phyloP scores from a whole-genome alignment of 2,888 invertebrate genomes.

The Bimastos eiseni region DNA sequence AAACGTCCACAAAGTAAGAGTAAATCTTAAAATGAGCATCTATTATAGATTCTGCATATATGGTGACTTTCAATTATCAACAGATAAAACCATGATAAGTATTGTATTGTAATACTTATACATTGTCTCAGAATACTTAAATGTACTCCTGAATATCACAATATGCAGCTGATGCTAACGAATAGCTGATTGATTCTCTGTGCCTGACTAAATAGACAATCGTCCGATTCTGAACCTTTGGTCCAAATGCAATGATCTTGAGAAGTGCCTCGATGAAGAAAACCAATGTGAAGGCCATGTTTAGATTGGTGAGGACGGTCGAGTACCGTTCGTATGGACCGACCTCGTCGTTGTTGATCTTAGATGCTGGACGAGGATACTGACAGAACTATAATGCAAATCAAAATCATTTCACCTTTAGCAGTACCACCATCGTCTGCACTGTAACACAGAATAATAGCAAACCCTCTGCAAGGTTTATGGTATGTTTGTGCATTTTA shows the following conservation, averaged over 20 bases:
- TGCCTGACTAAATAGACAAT: not conserved
- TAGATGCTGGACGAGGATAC: slow-evolving; percentile 32
- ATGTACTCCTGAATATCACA: not conserved
- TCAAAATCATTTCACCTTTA: not conserved
- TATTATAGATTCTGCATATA: not conserved
- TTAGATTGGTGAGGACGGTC: slow-evolving; percentile 72
- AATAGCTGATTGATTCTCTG: not conserved
- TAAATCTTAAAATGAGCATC: not conserved
- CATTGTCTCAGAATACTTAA: not conserved
- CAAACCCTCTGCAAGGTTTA: not conserved
- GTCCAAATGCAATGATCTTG: slow-evolving; percentile 99
- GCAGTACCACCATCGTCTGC: not conserved
- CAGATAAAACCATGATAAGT: not conserved
- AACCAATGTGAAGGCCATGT: slow-evolving; percentile 98
- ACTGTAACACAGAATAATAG: not conserved
- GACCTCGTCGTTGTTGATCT: slow-evolving; percentile 26
- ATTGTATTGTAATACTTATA: not conserved
- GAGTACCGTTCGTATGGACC: not conserved
- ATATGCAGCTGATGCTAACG: not conserved
- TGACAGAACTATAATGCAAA: slow-evolving; percentile 33
- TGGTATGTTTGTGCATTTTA: not conserved
- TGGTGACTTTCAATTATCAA: not conserved
- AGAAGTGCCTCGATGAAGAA: slow-evolving; percentile 99
- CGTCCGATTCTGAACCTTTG: slow-evolving; percentile 74
- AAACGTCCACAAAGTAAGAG: too few relatives aligned